Evolutionary conservation across 2,113 vertebrate species (phyloP), one percentile per base, ranked within the genome.

Genomic region (Heptranchias perlo): DNA sequence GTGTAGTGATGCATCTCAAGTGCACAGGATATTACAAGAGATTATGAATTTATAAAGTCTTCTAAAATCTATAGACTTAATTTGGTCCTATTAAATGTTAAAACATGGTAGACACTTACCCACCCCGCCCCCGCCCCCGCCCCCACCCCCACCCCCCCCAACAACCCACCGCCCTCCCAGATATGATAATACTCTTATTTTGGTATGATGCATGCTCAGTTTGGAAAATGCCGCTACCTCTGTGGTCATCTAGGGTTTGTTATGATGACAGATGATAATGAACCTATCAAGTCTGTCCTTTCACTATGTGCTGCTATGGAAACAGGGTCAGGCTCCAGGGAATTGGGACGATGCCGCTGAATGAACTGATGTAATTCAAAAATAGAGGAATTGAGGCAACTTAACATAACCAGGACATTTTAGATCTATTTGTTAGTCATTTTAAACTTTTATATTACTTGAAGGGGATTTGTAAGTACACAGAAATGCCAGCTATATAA

Each of bases 31-130:
- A 82, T 82, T 82, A 82, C 78, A 82, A 82, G 78, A 44, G 78
- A 82, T 82, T 82, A 82, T 82, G 78, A 82, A 82, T 82, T 82
- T 82, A 82, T 82, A 47, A 82, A 82, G 78, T 82, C 39, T 44
- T 82, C 76, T 47, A 47, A 82, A 39, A 44, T 82, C 78, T 82
- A 44, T 82, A 39, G 39, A 82, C 78, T 82, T 82, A 82, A 82
- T 82, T 82, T 82, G 78, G 44, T 82, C 39, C 16, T 82, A 82
- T 82, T 82, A 82, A 82, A 82, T 82, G 39, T 82, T 44, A 21
- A 47, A 82, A 44, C 13, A 5, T 18, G 44, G 78, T 39, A 39
- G 21, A 82, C 44, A 82, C 39, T 82, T 44, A 44, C 16, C 4
- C n/a, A n/a, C n/a, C n/a, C n/a, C n/a, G n/a, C n/a, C n/a, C n/a